Conservation (phyloP, 30 jellyfish, hydroid and myxozoan species). For the Mastigias papua region DNA sequence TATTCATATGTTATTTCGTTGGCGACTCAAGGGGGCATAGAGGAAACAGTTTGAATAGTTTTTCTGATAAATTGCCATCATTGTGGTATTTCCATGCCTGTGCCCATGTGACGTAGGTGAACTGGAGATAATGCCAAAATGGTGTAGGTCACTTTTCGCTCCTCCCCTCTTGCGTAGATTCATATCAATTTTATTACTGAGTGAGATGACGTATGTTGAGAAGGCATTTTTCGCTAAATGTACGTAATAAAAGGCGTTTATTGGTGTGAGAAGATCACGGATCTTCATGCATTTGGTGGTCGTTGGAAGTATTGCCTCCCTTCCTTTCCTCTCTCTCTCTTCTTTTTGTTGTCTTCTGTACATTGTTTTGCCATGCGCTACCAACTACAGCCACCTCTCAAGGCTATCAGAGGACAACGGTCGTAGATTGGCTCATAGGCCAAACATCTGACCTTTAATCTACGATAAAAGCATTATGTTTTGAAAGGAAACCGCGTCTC, state of each 20-base stretch:
- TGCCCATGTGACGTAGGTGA: neutral
- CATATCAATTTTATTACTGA: neutral
- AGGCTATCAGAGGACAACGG: neutral
- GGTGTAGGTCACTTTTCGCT: neutral
- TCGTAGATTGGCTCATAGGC: slow-evolving; percentile 53
- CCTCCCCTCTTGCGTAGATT: neutral
- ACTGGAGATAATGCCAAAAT: neutral
- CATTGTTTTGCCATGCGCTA: neutral
- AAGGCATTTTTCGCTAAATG: neutral
- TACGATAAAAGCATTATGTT: slow-evolving; percentile 49
- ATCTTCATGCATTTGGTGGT: no score
- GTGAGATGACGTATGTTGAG: neutral
- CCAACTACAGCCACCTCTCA: neutral
- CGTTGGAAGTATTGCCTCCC: neutral
- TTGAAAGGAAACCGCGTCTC: slow-evolving; percentile 70
- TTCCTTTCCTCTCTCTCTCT: neutral
- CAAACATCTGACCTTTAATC: slow-evolving; percentile 61
- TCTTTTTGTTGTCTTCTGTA: neutral
- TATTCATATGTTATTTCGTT: neutral
- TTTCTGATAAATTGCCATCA: neutral
- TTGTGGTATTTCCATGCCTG: neutral
- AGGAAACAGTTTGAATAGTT: no score
- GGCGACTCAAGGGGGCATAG: no score
- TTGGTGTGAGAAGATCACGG: no score
- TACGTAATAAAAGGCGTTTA: neutral